A percentile compares a stretch with the other conserved stretches of the same genome.
These are phyloP conservation scores for Plumapathes pennacea DNA, from an alignment of 92 coral and sea anemone genomes.

Conservation along the genomic window DNA sequence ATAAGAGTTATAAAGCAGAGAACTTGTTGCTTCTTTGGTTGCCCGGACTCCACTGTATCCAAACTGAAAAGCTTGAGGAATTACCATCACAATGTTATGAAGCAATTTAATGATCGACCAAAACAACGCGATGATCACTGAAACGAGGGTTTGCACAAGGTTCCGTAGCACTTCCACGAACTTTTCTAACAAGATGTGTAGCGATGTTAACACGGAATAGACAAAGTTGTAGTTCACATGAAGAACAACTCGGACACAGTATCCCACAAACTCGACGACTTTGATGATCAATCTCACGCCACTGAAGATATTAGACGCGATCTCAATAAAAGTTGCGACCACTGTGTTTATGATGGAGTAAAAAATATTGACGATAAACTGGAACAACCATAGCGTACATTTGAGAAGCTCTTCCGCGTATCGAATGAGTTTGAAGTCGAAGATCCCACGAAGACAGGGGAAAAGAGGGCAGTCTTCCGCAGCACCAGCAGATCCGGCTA, in stretches of 20 bases:
- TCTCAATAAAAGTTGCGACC: constrained; percentile 45
- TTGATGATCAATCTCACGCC: constrained; percentile 55
- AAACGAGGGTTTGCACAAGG: constrained; percentile 16
- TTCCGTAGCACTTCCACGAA: constrained; percentile 19
- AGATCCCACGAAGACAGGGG: no score
- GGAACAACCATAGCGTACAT: constrained; percentile 58
- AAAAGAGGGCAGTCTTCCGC: no score
- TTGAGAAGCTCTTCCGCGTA: no score
- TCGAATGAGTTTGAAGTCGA: no score
- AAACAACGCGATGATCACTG: constrained; percentile 31
- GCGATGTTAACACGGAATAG: constrained; percentile 45
- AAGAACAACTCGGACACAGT: constrained; percentile 61
- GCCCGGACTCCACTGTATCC: constrained; percentile 32
- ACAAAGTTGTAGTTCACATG: constrained; percentile 83
- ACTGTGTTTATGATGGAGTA: constrained; percentile 62
- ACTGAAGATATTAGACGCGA: constrained; percentile 50
- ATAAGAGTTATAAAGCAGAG: constrained; percentile 48
- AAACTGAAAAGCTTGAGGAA: constrained; percentile 44
- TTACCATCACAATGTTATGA: constrained; percentile 29
- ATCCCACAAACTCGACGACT: constrained; percentile 76
- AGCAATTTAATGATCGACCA: constrained; percentile 24
- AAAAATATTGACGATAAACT: constrained; percentile 19
- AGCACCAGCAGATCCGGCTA: no score
- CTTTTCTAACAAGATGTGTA: constrained; percentile 17
- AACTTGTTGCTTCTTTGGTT: constrained; percentile 44